phyloP scores from a whole-genome alignment of 2,113 vertebrate species.

The Calyptommatus sinebrachiatus region DNA sequence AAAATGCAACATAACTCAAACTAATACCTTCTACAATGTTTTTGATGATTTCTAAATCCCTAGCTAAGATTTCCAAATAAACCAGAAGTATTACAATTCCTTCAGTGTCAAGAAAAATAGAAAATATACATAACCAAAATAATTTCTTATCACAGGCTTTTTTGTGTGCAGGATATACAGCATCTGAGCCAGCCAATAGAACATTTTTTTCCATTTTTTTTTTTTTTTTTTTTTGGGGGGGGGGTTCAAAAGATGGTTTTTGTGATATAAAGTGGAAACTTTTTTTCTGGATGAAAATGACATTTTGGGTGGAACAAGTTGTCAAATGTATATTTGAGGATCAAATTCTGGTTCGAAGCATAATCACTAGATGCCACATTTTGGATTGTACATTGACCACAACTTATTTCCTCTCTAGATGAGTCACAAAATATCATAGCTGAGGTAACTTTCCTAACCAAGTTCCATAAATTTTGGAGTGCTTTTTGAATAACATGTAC shows the following conservation, averaged over 20 bases:
- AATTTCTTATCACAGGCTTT: constrained; percentile 1
- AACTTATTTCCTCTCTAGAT: constrained; percentile 29
- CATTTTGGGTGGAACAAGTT: constrained; percentile 21
- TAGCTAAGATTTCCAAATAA: too few relatives aligned
- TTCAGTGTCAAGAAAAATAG: neutral
- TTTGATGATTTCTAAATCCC: too few relatives aligned
- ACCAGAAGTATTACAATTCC: too few relatives aligned
- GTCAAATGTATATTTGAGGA: constrained; percentile 29
- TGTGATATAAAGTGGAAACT: constrained; percentile 48
- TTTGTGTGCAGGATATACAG: constrained; percentile 37
- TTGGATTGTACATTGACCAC: constrained; percentile 8
- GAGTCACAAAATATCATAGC: constrained; percentile 13
- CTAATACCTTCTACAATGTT: too few relatives aligned
- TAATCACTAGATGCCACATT: neutral
- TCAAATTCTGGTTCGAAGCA: neutral
- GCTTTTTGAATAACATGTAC: neutral
- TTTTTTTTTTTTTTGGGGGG: too few relatives aligned
- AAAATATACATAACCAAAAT: neutral
- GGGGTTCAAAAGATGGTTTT: constrained; percentile 29
- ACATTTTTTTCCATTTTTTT: constrained; percentile 33
- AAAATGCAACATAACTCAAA: too few relatives aligned
- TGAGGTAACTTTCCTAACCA: constrained; percentile 34
- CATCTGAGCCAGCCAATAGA: constrained; percentile 33
- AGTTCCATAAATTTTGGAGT: constrained; percentile 1
- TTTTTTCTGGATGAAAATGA: constrained; percentile 28